Evolutionary conservation across 2,113 vertebrate genomes (phyloP), one percentile per base, ranked within the genome.

Genomic region (Perca fluviatilis): DNA sequence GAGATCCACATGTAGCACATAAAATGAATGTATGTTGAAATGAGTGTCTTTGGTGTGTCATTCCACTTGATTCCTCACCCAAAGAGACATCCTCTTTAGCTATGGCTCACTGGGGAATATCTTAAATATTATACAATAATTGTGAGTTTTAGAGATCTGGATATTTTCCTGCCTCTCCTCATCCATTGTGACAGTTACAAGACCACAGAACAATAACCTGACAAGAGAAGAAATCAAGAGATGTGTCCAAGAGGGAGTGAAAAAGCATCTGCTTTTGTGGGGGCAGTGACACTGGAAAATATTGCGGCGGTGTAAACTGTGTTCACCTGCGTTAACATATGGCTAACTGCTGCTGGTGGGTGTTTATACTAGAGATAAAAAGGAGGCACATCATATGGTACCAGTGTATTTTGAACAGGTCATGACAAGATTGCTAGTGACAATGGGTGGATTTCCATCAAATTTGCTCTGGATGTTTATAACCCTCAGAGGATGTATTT

Each of bases 61-160:
- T 75, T 79, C 25, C 43, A 63, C 63, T 68, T 18, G n/a, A 70
- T 40, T 58, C 54, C 63, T 64, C 58, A 75, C 19, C 18, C 54
- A 50, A 79, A 49, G 51, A 77, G 60, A 58, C 33, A 57, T 4
- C 43, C 70, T 33, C 9, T 63, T 12, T 15, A 3, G 13, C 23
- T 46, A 21, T 49, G 47, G 68, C 75, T 84, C 47, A 54, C 54
- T 6, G 1, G 63, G 53, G 61, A 61, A 66, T 16, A 33, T 11
- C 47, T 46, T 64, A 51, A 78, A 46, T 16, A 56, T 36, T 40
- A 33, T 13, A 46, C 40, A 56, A 57, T 57, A 6, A 75, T 46
- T 70, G 71, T 64, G 65, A 33, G 71, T 51, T 57, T 40, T n/a
- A 64, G 40, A 82, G 40, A 81, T 66, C 74, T 72, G 61, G 67